Base-by-base conservation (phyloP, 2,797 vertebrate species). In the Catamblyrhynchus diadema region DNA sequence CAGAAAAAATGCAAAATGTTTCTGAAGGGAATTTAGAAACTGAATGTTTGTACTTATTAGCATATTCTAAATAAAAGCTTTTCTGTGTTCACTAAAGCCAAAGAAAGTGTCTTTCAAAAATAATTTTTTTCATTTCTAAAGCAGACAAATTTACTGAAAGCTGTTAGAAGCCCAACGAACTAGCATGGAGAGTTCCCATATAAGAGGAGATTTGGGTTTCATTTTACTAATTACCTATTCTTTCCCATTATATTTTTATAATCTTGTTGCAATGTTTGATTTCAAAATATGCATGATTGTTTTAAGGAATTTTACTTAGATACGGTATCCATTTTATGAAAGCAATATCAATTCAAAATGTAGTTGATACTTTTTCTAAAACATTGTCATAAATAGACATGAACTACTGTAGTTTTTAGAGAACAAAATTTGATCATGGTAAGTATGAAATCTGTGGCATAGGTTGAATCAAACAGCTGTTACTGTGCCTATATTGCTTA, bases 351-450 rank as follows among this genome's bases (percentile, higher is more conserved):
- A 24, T 30, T 24, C 3, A 59, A 82, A 59, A 30, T 18, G 1
- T 44, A 15, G 11, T 12, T 81, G 6, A 59, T 41, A 32, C 0
- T 10, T 62, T 90, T 57, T 54, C 10, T 4, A 57, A 80, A 90
- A 27, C 1, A 28, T 4, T 0, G 4, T 50, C 0, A 0, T 42
- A 91, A 70, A 53, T 54, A 59, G 84, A 1, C 24, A 19, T 42
- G 35, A 83, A 67, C 18, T 51, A 21, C 37, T 42, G 13, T 57
- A 3, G 45, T 21, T 90, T 83, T 70, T 48, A 33, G 3, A 74
- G 21, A 48, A 47, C 11, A 66, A 65, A 71, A 51, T 69, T 72
- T 73, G 3, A 5, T 24, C n/a, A 25, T 12, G 4, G 21, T 51
- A 72, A 50, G 12, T 28, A 30, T 24, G 32, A 91, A 77, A 93